phyloP scores from a whole-genome alignment of 1,140 invertebrate species.

The Belonocnema kinseyi region DNA sequence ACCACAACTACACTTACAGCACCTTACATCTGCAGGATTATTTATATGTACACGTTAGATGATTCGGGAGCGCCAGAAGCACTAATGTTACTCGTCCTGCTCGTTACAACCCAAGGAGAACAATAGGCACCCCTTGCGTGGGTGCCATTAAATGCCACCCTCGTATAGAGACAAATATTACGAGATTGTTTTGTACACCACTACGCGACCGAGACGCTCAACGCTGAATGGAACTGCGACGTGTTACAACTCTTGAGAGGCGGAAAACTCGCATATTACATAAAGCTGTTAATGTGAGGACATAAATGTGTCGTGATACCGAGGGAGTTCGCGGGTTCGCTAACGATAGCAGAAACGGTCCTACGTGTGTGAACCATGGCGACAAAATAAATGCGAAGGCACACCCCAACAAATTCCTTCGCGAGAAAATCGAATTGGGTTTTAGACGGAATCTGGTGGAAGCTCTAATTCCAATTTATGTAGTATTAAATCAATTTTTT shows the following conservation, averaged over 20 bases:
- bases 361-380: not conserved
- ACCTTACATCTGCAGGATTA: not conserved
- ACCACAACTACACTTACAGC: not conserved
- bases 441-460: too few relatives aligned
- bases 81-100: conserved; percentile 25
- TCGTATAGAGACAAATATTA: conserved; percentile 51
- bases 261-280: conserved; percentile 51
- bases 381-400: not conserved
- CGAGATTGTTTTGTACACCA: conserved; percentile 51
- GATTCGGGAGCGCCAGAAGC: not conserved
- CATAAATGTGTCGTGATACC: conserved; percentile 55
- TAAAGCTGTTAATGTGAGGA: conserved; percentile 50
- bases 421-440: too few relatives aligned
- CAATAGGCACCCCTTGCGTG: conserved; percentile 47
- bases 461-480: too few relatives aligned
- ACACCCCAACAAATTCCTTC: not conserved
- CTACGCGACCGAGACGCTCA: conserved; percentile 31
- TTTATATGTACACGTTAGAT: not conserved
- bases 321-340: conserved; percentile 3
- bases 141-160: conserved; percentile 57
- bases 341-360: too few relatives aligned
- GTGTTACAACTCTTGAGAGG: conserved; percentile 39
- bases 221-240: conserved; percentile 33
- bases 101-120: conserved; percentile 48
- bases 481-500: too few relatives aligned